phyloP scores from a whole-genome alignment of 2,888 invertebrate species.

The Ormyrus nitidulus region DNA sequence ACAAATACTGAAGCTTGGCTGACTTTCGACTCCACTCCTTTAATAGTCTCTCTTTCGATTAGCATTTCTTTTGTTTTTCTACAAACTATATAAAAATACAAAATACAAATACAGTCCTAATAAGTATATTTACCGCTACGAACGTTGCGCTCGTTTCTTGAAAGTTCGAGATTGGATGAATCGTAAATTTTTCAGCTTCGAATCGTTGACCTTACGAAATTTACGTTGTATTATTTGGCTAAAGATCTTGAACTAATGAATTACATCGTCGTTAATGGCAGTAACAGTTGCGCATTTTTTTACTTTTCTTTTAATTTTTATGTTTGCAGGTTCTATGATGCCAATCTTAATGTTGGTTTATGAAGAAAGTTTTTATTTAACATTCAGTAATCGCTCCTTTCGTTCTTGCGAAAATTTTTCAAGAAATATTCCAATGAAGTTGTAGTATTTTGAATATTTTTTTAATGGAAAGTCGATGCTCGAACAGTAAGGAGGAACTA shows the following conservation, averaged over 20 bases:
- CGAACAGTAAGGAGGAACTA: constrained; percentile 14
- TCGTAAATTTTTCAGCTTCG: not conserved
- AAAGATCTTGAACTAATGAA: constrained; percentile 17
- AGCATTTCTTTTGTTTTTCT: constrained; percentile 58
- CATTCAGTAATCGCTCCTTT: not conserved
- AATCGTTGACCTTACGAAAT: constrained; percentile 5
- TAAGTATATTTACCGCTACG: constrained; percentile 36
- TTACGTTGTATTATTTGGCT: constrained; percentile 1
- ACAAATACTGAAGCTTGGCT: constrained; percentile 46
- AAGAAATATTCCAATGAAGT: constrained; percentile 11
- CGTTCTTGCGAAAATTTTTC: not conserved
- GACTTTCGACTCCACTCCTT: constrained; percentile 12
- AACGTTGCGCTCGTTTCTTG: constrained; percentile 24
- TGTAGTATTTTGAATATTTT: constrained; percentile 2
- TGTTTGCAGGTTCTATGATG: constrained; percentile 15
- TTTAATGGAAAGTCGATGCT: not conserved
- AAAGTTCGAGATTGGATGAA: constrained; percentile 13
- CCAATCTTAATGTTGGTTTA: constrained; percentile 6
- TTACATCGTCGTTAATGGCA: constrained; percentile 38
- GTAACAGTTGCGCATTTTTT: constrained; percentile 20
- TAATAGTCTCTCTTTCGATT: constrained; percentile 29
- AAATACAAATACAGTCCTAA: constrained; percentile 69
- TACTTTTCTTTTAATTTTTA: constrained; percentile 7
- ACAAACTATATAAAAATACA: constrained; percentile 74
- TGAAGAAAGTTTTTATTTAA: constrained; percentile 14